Conservation (phyloP, 1,140 invertebrate species). For the Drosophila miranda region DNA sequence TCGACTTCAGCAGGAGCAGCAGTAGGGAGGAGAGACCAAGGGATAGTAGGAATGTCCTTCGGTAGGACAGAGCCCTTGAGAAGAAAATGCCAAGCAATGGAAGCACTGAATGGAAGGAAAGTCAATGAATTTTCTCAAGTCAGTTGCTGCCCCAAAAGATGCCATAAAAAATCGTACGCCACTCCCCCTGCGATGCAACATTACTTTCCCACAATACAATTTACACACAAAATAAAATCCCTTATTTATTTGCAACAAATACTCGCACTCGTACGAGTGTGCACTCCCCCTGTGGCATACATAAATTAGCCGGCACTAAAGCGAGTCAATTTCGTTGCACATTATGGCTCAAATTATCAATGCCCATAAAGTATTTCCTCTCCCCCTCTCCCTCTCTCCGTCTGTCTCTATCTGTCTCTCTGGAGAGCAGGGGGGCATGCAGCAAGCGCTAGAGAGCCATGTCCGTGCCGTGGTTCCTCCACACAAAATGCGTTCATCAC, state of each 20-base stretch:
- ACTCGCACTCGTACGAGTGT: neutral
- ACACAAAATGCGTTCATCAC: conserved; percentile 72
- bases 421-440: neutral
- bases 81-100: no score
- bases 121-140: no score
- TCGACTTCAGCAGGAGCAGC: no score
- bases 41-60: no score
- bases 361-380: conserved; percentile 70
- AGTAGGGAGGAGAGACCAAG: no score
- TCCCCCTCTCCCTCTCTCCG: conserved; percentile 43
- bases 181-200: neutral
- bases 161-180: neutral
- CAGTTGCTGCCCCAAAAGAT: no score
- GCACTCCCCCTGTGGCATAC: conserved; percentile 37
- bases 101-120: no score
- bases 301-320: conserved; percentile 65
- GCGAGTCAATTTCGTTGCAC: conserved; percentile 70
- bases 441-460: conserved; percentile 12
- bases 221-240: conserved; percentile 26
- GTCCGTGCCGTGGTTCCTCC: conserved; percentile 18
- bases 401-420: neutral
- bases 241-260: conserved; percentile 35
- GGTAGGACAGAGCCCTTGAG: no score
- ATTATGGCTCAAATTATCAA: conserved; percentile 73
- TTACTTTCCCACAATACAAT: conserved; percentile 39